Conservation (phyloP, 2,888 invertebrate species). For the Synanthedon vespiformis region DNA sequence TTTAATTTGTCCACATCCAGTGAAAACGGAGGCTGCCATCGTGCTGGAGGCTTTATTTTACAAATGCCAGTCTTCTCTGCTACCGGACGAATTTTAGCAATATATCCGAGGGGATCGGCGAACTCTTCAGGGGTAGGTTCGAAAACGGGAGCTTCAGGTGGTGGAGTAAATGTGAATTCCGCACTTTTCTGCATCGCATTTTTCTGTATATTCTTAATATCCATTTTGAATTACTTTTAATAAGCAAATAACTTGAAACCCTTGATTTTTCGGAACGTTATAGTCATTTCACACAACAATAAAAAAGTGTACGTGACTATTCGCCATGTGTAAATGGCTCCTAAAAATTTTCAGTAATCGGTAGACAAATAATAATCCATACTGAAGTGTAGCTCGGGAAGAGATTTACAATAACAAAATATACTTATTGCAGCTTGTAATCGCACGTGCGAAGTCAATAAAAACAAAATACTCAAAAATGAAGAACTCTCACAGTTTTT, state of each 20-base stretch:
- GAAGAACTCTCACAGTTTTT: too few species aligned
- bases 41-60: conserved; percentile 80
- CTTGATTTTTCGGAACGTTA: conserved; percentile 7
- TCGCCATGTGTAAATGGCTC: conserved; percentile 67
- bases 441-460: too few species aligned
- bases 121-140: conserved; percentile 80
- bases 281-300: conserved; percentile 7
- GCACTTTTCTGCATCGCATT: conserved; percentile 66
- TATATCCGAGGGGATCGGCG: conserved; percentile 78
- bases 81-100: conserved; percentile 78
- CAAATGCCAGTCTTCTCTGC: conserved; percentile 81
- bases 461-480: too few species aligned
- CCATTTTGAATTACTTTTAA: conserved; percentile 29
- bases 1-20: conserved; percentile 76
- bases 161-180: conserved; percentile 63
- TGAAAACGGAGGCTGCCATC: conserved; percentile 84
- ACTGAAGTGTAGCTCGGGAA: background rate
- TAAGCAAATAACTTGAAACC: conserved; percentile 4
- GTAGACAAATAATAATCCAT: background rate
- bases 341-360: conserved; percentile 15
- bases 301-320: conserved; percentile 62
- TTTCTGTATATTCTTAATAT: conserved; percentile 62
- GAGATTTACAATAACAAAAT: background rate
- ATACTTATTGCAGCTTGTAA: too few species aligned
- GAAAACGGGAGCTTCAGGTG: conserved; percentile 78